A percentile compares a stretch with the other conserved stretches of the same genome.
These are phyloP conservation scores for Mellilla xanthometata DNA, from an alignment of 2,888 invertebrate genomes.

Conservation along the genomic window DNA sequence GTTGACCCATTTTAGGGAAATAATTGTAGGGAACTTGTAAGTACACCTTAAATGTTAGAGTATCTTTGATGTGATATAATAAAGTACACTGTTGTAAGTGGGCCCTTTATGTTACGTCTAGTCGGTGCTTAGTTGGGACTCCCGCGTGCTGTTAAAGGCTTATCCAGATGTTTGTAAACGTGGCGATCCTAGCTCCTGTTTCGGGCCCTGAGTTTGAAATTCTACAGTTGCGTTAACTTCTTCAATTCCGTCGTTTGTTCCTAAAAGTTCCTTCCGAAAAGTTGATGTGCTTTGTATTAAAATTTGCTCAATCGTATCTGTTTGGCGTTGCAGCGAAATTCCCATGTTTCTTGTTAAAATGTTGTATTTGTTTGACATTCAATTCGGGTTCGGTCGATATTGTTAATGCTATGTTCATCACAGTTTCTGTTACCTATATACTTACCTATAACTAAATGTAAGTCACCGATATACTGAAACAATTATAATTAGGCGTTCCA, in stretches of 20 bases:
- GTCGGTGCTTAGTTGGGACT: conserved; percentile 30
- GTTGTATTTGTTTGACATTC: conserved; percentile 33
- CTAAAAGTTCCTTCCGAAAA: conserved; percentile 66
- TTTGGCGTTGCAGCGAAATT: conserved; percentile 52
- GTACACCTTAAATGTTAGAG: conserved; percentile 69
- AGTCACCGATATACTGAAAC: conserved; percentile 38
- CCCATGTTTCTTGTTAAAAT: conserved; percentile 39
- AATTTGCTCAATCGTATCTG: conserved; percentile 72
- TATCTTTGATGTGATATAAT: conserved; percentile 69
- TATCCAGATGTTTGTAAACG: conserved; percentile 25
- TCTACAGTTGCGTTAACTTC: conserved; percentile 62
- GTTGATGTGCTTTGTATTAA: conserved; percentile 65
- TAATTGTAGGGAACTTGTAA: conserved; percentile 53
- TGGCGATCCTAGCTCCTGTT: conserved; percentile 27
- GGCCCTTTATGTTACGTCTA: conserved; percentile 39
- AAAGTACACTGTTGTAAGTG: conserved; percentile 63
- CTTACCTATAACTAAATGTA: conserved; percentile 49
- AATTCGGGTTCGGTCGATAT: conserved; percentile 30
- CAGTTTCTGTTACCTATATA: conserved; percentile 51
- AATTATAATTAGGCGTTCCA: too few species aligned
- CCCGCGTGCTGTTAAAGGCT: conserved; percentile 26
- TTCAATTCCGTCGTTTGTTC: conserved; percentile 68
- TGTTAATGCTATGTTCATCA: conserved; percentile 30
- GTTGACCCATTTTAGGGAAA: conserved; percentile 69
- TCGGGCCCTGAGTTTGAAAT: conserved; percentile 51